Conservation (phyloP, 2,113 vertebrate genomes). For the Tragelaphus imberbis region DNA sequence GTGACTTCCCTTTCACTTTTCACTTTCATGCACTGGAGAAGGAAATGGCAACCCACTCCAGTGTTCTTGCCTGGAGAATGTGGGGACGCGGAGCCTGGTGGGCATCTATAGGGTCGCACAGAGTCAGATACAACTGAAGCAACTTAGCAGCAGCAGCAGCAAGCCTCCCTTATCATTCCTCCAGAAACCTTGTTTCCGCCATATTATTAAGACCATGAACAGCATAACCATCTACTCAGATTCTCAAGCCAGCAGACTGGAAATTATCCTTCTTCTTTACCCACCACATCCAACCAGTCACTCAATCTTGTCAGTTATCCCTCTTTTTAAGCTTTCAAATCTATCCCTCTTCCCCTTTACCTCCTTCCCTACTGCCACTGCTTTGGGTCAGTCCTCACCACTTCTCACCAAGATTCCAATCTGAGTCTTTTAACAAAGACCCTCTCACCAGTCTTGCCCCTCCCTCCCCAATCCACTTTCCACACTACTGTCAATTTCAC, state of each 20-base stretch:
- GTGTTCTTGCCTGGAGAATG: too few species aligned
- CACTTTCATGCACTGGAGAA: too few species aligned
- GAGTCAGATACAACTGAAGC: too few species aligned
- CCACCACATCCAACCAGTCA: not conserved
- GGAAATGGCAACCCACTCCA: too few species aligned
- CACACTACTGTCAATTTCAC: not conserved
- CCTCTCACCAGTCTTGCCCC: not conserved
- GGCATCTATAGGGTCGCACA: too few species aligned
- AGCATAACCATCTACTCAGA: not conserved
- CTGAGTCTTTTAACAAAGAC: conserved; percentile 2
- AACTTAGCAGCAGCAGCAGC: not conserved
- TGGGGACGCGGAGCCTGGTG: accelerated
- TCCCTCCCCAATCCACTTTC: not conserved
- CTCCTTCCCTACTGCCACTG: not conserved
- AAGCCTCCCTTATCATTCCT: not conserved
- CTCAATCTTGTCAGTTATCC: not conserved
- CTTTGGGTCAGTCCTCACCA: not conserved
- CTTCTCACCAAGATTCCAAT: not conserved
- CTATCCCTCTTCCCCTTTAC: not conserved
- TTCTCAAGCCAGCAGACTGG: not conserved
- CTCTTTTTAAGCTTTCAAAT: not conserved
- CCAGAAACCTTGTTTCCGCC: not conserved
- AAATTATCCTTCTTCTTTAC: not conserved
- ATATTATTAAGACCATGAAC: not conserved
- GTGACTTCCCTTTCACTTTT: too few species aligned